A percentile compares a stretch with the other conserved stretches of the same genome.
Evolutionary conservation across 92 coral and sea anemone species (phyloP).

Genomic region (Pocillopora grandis): DNA sequence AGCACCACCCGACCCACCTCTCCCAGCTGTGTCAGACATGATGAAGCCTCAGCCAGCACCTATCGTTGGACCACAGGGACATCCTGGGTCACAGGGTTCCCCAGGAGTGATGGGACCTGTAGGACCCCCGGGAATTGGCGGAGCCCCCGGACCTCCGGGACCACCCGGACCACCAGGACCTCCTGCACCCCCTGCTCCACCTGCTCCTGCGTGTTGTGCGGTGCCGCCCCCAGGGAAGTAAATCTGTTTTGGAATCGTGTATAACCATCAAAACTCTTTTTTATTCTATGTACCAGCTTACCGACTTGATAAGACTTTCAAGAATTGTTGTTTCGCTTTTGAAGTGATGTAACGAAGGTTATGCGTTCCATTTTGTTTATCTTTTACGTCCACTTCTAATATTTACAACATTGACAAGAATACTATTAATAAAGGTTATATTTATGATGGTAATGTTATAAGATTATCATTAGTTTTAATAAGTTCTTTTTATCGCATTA

Average conservation of each 20-base stretch:
- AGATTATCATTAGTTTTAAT: too few relatives aligned
- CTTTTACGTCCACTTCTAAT: too few relatives aligned
- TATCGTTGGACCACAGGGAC: conserved; percentile 45
- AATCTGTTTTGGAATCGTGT: neutral
- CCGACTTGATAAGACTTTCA: neutral
- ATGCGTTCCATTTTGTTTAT: too few relatives aligned
- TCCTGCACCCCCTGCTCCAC: conserved; percentile 46
- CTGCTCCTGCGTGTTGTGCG: conserved; percentile 44
- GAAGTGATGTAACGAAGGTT: neutral
- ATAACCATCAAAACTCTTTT: neutral
- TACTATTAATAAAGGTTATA: too few relatives aligned
- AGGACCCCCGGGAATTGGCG: conserved; percentile 58
- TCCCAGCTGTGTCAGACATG: conserved; percentile 19
- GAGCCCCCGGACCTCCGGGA: conserved; percentile 67
- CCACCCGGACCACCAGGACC: conserved; percentile 67
- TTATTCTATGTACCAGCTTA: neutral
- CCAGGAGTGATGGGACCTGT: conserved; percentile 54
- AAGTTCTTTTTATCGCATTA: too few relatives aligned
- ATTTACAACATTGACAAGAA: too few relatives aligned
- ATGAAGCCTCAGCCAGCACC: conserved; percentile 36
- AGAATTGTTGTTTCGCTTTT: neutral
- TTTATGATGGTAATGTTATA: too few relatives aligned
- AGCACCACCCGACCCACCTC: conserved; percentile 34
- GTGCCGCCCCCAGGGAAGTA: conserved; percentile 50
- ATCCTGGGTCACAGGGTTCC: conserved; percentile 52